Evolutionary conservation across 2,113 vertebrate species (phyloP).

Genomic region (Phalacrocorax pelagicus): DNA sequence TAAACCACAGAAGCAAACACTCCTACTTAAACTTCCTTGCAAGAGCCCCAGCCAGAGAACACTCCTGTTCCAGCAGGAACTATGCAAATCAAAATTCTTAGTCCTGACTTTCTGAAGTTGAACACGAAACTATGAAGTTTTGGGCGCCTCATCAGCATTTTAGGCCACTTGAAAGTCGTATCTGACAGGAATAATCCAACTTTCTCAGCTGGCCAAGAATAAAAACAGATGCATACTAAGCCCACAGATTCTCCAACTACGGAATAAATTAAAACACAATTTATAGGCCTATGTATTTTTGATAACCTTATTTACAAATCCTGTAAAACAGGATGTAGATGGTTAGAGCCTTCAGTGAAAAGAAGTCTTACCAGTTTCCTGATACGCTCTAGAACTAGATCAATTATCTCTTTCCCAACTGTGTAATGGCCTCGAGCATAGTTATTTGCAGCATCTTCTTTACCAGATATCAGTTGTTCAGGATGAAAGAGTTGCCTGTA

Average conservation of each 20-base stretch:
- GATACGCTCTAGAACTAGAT: constrained; percentile 81
- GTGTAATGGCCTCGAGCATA: constrained; percentile 88
- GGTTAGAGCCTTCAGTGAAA: background rate
- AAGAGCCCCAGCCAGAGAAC: background rate
- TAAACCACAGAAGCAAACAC: background rate
- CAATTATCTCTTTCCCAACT: constrained; percentile 84
- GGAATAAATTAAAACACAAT: background rate
- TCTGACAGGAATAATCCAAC: background rate
- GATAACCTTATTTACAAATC: background rate
- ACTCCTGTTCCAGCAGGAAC: background rate
- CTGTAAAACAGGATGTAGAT: background rate
- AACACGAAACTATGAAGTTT: background rate
- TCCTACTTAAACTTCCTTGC: background rate
- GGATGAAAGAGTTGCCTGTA: constrained; percentile 85
- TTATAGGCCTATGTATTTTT: background rate
- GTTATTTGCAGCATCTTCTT: constrained; percentile 90
- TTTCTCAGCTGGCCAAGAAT: background rate
- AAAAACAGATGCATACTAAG: background rate
- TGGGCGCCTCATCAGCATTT: background rate
- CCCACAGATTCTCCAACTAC: background rate
- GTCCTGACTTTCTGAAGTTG: background rate
- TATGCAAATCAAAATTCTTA: background rate
- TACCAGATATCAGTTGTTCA: constrained; percentile 87
- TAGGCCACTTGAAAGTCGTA: background rate
- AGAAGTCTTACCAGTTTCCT: constrained; percentile 79